Evolutionary conservation across 2,888 invertebrate genomes (phyloP).

Genomic region (Platycheirus rosarum): DNA sequence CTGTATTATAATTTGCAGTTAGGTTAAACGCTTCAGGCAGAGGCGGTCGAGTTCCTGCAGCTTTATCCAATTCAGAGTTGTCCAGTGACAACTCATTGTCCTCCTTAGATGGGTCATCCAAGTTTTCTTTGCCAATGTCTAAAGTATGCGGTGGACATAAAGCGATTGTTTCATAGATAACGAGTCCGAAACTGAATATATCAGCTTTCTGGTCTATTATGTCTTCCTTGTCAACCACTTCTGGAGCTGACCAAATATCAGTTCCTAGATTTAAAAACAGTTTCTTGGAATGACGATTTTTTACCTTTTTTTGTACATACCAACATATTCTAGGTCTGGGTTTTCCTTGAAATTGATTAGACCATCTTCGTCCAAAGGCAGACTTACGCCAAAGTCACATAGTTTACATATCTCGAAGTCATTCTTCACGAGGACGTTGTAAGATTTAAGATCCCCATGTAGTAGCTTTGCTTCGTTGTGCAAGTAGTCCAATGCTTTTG

Average conservation of each 20-base stretch:
- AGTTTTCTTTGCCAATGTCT: conserved; percentile 76
- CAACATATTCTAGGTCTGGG: conserved; percentile 85
- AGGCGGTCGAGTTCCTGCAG: conserved; percentile 87
- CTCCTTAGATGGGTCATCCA: conserved; percentile 77
- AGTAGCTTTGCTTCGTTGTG: conserved; percentile 88
- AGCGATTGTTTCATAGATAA: conserved; percentile 92
- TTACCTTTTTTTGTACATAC: conserved; percentile 80
- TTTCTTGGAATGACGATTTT: too few relatives aligned
- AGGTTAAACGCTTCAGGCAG: conserved; percentile 86
- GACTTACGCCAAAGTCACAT: conserved; percentile 93
- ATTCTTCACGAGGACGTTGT: conserved; percentile 90
- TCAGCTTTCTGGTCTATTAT: conserved; percentile 89
- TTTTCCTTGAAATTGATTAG: conserved; percentile 84
- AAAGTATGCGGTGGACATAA: conserved; percentile 87
- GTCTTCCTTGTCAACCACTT: conserved; percentile 86
- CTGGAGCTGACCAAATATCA: conserved; percentile 90
- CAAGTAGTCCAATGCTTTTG: conserved; percentile 89
- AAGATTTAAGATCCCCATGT: conserved; percentile 93
- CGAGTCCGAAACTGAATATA: conserved; percentile 90
- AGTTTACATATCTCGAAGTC: conserved; percentile 90
- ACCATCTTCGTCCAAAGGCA: conserved; percentile 87
- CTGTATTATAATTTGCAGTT: conserved; percentile 85
- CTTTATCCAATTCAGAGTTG: conserved; percentile 67
- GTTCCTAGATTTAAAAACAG: conserved; percentile 85
- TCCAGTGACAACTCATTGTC: conserved; percentile 65